Evolutionary conservation across 2,113 vertebrate genomes (phyloP), one percentile per base, ranked within the genome.

Genomic region (Struthidea cinerea): DNA sequence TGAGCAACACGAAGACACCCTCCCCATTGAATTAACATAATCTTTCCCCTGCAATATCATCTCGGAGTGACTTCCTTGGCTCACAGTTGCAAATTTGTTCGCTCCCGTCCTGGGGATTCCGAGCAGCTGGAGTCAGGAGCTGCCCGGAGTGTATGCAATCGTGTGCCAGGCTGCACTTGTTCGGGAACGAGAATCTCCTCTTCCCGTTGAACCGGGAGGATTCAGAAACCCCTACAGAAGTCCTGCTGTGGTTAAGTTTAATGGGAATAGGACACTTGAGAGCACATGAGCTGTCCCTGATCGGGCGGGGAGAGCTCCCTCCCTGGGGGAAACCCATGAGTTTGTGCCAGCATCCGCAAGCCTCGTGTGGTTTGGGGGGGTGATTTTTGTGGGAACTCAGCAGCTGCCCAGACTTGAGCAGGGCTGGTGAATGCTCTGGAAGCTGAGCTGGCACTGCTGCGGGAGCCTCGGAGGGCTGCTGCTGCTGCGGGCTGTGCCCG

Each of bases 301-400:
- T 16, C 0, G 2, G 24, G 17, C 44, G 9, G 12, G 27, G 64
- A 49, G 47, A 59, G 8, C 27, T 73, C 27, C 61, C 24, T 79
- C 18, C 26, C 67, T 10, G 14, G 9, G 24, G 55, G 37, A 82
- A 23, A 2, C 12, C 39, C 53, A 2, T 0, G 5, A 22, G 23
- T 35, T 39, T 56, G 47, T 35, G 56, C 35, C 7, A 5, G 52
- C 52, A 70, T 10, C 70, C 4, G 0, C n/a, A 37, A 77, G 33
- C 26, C 46, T 26, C 5, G 21, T 35, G 16, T 13, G 5, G 4
- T 33, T 18, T 39, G 14, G 13, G 23, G 49, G 4, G 37, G 14
- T 6, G 76, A 49, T 80, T 90, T 78, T 21, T 39, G 64, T 22
- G n/a, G 63, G 28, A 27, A 3, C 16, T 80, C 59, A 57, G 55